Percentiles rank a stretch among this genome's conserved stretches.
Evolutionary conservation across 1,140 invertebrate genomes (phyloP).

Genomic region (Bombyx mandarina): DNA sequence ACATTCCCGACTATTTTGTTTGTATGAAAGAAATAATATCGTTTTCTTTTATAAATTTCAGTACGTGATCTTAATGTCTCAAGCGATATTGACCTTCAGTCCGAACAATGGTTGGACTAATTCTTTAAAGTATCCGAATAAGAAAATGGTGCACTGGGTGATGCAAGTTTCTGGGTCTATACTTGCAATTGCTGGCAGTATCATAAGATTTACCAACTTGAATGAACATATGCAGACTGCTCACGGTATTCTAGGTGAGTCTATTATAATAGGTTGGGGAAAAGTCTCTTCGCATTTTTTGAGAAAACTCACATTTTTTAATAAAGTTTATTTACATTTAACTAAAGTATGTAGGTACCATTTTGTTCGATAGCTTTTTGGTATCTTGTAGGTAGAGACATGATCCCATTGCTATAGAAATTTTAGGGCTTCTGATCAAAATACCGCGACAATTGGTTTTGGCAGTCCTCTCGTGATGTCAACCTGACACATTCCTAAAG

Average conservation of each 20-base stretch:
- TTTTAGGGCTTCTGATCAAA: too few species aligned
- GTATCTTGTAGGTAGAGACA: too few species aligned
- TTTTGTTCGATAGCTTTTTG: too few species aligned
- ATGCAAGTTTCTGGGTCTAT: slow-evolving; percentile 22
- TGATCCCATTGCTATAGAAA: too few species aligned
- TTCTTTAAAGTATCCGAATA: slow-evolving; percentile 14
- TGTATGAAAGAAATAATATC: not conserved
- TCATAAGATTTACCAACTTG: slow-evolving; percentile 15
- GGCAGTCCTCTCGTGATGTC: too few species aligned
- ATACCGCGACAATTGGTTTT: too few species aligned
- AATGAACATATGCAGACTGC: slow-evolving; percentile 10
- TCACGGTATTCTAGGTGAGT: slow-evolving; percentile 31
- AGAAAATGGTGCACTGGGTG: slow-evolving; percentile 17
- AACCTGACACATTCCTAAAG: too few species aligned
- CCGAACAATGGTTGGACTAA: slow-evolving; percentile 18
- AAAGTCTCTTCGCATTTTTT: not conserved
- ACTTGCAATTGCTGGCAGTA: slow-evolving; percentile 21
- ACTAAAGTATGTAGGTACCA: too few species aligned
- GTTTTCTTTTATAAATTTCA: slow-evolving; percentile 17
- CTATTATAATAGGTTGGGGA: not conserved
- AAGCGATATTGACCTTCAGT: slow-evolving; percentile 20
- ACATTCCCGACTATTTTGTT: not conserved
- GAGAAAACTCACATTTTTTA: not conserved
- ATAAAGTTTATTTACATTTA: too few species aligned
- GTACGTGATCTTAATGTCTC: slow-evolving; percentile 28